A percentile compares a stretch with the other conserved stretches of the same genome.
Evolutionary conservation across 1,140 invertebrate genomes (phyloP).

Genomic region (Brachystomella parvula): DNA sequence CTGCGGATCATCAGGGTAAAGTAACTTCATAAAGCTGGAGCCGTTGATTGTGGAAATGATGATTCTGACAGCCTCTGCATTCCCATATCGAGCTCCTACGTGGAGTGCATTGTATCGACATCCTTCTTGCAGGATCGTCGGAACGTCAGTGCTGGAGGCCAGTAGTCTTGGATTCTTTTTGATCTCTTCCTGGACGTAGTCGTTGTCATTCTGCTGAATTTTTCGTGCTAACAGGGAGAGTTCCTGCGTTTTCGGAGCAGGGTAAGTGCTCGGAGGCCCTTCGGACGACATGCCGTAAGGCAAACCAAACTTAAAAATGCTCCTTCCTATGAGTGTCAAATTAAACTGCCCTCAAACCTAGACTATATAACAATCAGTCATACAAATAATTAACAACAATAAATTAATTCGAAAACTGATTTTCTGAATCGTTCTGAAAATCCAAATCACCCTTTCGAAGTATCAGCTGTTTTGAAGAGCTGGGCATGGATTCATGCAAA

Average conservation of each 20-base stretch:
- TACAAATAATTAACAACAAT: too few species aligned
- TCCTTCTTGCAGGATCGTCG: constrained; percentile 23
- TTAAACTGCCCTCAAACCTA: neutral
- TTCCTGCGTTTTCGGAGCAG: constrained; percentile 10
- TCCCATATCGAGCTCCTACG: constrained; percentile 19
- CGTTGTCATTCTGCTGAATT: constrained; percentile 14
- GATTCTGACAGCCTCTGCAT: neutral
- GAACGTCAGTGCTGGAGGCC: constrained; percentile 8
- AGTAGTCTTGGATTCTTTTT: constrained; percentile 21
- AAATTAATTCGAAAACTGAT: too few species aligned
- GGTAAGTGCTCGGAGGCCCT: neutral
- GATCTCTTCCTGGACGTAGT: constrained; percentile 5
- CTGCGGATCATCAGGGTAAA: constrained; percentile 14
- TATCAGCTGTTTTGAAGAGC: too few species aligned
- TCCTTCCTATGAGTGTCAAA: neutral
- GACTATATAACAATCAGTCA: too few species aligned
- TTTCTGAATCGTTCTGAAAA: too few species aligned
- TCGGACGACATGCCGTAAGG: neutral
- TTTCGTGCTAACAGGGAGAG: constrained; percentile 11
- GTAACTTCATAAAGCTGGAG: constrained; percentile 8
- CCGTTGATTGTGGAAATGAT: constrained; percentile 12
- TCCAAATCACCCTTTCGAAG: neutral
- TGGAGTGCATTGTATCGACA: constrained; percentile 23
- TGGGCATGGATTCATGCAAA: too few species aligned
- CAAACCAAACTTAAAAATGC: neutral